Conservation (phyloP, 2,113 vertebrate genomes). For the Climacteris rufus region DNA sequence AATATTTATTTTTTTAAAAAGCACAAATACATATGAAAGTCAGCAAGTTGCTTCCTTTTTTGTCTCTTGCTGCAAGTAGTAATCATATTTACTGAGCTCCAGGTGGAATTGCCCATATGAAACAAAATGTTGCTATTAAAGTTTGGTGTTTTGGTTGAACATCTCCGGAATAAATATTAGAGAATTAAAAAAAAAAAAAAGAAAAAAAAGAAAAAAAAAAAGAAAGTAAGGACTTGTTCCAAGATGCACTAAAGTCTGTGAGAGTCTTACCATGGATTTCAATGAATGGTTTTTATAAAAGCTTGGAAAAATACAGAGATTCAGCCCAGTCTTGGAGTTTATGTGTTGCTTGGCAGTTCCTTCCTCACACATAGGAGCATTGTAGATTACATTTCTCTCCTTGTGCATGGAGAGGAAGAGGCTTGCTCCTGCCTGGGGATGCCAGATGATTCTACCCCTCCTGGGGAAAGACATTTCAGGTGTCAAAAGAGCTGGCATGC, state of each 20-base stretch:
- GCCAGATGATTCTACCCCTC: background rate
- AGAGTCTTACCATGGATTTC: background rate
- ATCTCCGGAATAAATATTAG: background rate
- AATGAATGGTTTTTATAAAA: background rate
- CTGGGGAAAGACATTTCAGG: background rate
- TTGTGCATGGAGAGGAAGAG: rapidly evolving
- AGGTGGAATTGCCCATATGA: background rate
- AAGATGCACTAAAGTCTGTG: background rate
- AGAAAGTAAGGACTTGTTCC: background rate
- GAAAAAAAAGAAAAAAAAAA: background rate
- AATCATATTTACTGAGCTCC: background rate
- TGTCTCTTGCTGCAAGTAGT: background rate
- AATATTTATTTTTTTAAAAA: conserved; percentile 8
- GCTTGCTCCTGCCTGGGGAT: background rate
- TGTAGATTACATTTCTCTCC: background rate
- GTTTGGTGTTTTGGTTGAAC: background rate
- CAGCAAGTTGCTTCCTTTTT: background rate
- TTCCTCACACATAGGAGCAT: background rate
- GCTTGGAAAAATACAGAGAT: background rate
- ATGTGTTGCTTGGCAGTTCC: rapidly evolving
- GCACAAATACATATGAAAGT: background rate
- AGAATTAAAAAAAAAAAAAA: background rate
- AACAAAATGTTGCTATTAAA: background rate
- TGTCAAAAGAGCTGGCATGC: background rate
- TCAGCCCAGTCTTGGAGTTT: background rate